Evolutionary conservation across 1,140 invertebrate genomes (phyloP), one percentile per base, ranked within the genome.

Genomic region (Chionoecetes opilio): DNA sequence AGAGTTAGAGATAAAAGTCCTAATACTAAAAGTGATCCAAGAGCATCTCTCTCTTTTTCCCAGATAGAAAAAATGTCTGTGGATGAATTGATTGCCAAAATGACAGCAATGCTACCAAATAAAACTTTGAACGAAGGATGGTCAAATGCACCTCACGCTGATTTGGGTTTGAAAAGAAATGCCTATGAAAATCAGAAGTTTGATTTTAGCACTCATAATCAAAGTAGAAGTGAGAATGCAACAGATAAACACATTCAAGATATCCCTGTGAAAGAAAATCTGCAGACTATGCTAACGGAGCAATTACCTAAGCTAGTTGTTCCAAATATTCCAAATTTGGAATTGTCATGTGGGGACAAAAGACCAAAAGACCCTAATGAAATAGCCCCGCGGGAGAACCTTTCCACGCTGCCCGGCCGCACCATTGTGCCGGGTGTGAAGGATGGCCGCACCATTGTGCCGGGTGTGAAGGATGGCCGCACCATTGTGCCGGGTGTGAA

Each of bases 71-170:
- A 34, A 21, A 41, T 95, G 11, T 95, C 94, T 37, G 90, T 95
- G 32, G 94, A 95, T 2, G 90, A 95, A 87, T 41, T 95, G 53
- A 92, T 92, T 85, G 94, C 90, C 32, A 92, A 91, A 87, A 95
- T 95, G 94, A 95, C 90, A 63, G 82, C 94, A 32, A 92, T 95
- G 90, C 91, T 95, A 11, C 89, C 91, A 38, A 92, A 92, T 63
- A 53, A 32, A 32, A 82, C 87, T 29, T 14, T n/a, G 11, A 53
- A 14, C 37, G 87, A 94, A 82, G 63, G 34, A 82, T 31, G 32
- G 38, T 82, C 84, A 17, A 38, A 32, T 95, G 34, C 8, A 75
- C 21, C 32, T 37, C 41, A 84, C 41, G 32, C 17, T 41, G 29
- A 34, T 46, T 37, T 46, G 37, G 82, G 14, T 14, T 14, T 17